Conservation (phyloP, 1,140 invertebrate species). For the Habropoda laboriosa region DNA sequence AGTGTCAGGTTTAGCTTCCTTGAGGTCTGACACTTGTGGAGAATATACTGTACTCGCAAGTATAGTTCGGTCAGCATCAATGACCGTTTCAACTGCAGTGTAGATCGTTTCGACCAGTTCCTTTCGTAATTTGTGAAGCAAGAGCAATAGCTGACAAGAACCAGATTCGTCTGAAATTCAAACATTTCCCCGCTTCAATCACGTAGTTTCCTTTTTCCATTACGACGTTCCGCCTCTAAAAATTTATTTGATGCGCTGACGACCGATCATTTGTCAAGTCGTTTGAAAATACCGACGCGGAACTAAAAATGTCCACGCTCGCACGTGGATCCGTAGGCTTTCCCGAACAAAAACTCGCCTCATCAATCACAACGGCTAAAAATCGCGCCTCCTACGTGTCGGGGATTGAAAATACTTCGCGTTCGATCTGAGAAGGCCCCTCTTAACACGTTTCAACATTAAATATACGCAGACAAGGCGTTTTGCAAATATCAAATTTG, state of each 20-base stretch:
- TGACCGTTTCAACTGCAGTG: conserved; percentile 41
- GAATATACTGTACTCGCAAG: too few species aligned
- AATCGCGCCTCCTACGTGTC: neutral
- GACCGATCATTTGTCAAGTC: conserved; percentile 55
- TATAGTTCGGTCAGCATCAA: neutral
- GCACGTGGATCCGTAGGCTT: conserved; percentile 41
- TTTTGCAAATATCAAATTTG: neutral
- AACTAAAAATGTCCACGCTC: conserved; percentile 43
- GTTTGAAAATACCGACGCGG: conserved; percentile 58
- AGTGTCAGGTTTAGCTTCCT: too few species aligned
- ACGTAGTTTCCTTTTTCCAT: conserved; percentile 26
- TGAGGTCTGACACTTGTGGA: too few species aligned
- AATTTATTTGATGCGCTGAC: conserved; percentile 53
- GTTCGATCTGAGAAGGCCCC: conserved; percentile 9
- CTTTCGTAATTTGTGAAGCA: conserved; percentile 23
- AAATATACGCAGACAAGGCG: neutral
- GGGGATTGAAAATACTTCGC: conserved; percentile 37
- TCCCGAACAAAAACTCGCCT: conserved; percentile 39
- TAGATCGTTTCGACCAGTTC: conserved; percentile 39
- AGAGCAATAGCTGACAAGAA: neutral
- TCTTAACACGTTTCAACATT: neutral
- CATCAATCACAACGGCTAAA: conserved; percentile 51
- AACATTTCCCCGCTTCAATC: conserved; percentile 45
- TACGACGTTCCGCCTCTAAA: conserved; percentile 30
- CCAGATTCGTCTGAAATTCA: conserved; percentile 35